Conservation (phyloP, 53 echinoderm and acorn worm genomes). For the Crossaster papposus region DNA sequence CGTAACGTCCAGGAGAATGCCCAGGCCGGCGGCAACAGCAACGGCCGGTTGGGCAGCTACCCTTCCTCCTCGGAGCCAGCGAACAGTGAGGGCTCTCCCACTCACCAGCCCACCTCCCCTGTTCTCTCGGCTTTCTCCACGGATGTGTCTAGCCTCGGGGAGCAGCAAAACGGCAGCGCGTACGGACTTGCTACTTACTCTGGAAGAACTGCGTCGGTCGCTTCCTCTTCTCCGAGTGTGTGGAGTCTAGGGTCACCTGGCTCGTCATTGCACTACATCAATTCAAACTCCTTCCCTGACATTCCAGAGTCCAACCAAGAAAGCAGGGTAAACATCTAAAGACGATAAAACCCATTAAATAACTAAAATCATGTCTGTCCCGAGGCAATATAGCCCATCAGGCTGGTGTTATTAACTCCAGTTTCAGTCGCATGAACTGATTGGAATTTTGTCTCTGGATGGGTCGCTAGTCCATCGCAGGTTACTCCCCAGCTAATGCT, state of each 20-base stretch:
- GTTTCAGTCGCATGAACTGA: too few species aligned
- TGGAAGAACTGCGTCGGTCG: conserved; percentile 13
- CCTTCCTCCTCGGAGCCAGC: conserved; percentile 39
- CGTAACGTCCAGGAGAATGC: conserved; percentile 83
- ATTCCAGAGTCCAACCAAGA: conserved; percentile 68
- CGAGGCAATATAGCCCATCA: too few species aligned
- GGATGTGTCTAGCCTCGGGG: conserved; percentile 51
- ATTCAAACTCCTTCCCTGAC: conserved; percentile 62
- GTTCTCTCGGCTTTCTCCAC: conserved; percentile 46
- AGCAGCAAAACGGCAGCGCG: conserved; percentile 47
- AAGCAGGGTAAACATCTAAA: not conserved
- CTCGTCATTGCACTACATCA: conserved; percentile 70
- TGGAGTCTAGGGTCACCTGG: conserved; percentile 39
- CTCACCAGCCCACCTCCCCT: conserved; percentile 33
- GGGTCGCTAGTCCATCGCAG: too few species aligned
- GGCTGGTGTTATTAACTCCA: too few species aligned
- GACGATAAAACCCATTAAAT: not conserved
- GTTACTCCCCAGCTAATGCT: too few species aligned
- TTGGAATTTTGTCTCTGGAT: too few species aligned
- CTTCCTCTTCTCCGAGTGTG: conserved; percentile 13
- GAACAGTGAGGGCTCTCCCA: conserved; percentile 24
- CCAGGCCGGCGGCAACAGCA: conserved; percentile 63
- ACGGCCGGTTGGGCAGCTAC: conserved; percentile 51
- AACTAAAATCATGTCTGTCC: too few species aligned
- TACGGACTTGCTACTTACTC: conserved; percentile 24